Base-by-base conservation (phyloP, 2,797 vertebrate species). In the Myotis planiceps region DNA sequence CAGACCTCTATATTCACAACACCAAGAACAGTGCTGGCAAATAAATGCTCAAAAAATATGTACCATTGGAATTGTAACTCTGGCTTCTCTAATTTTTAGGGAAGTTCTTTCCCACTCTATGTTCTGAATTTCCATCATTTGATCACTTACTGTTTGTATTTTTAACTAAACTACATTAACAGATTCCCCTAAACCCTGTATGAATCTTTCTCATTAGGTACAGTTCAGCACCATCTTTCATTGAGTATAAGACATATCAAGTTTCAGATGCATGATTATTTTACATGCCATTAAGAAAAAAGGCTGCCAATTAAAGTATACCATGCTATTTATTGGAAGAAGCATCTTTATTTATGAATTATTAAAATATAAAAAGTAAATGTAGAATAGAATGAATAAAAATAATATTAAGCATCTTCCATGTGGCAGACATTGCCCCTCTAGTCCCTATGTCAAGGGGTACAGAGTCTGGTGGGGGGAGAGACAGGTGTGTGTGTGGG, bases 51-150 rank as follows among this genome's bases (percentile, higher is more conserved):
- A 92, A 37, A 68, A 85, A 76, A 81, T 78, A 71, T 25, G 16
- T 66, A n/a, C 15, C 21, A 12, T 47, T 91, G 85, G 34, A 68
- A 80, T 69, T 85, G 1, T 68, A 92, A 45, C 16, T 37, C 53
- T 69, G 18, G 72, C 80, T 69, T 86, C 23, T 79, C 74, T 72
- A 91, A 29, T 49, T 78, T 94, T 78, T 85, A 72, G 39, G 5
- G 66, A 63, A 18, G 29, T 39, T 83, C 7, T 90, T 90, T 94
- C 53, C 49, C 2, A 47, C 6, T 53, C 9, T 23, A 2, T 25
- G 19, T 65, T 91, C 16, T 87, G 14, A 89, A 47, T 86, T 80
- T 83, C 90, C 71, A 37, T 71, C 14, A 82, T 63, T 85, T 94
- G 25, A 29, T 66, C 45, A 47, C 7, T 76, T 89, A 63, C 2